Conservation (phyloP, 2,113 vertebrate species). For the Rhynchomys soricoides region DNA sequence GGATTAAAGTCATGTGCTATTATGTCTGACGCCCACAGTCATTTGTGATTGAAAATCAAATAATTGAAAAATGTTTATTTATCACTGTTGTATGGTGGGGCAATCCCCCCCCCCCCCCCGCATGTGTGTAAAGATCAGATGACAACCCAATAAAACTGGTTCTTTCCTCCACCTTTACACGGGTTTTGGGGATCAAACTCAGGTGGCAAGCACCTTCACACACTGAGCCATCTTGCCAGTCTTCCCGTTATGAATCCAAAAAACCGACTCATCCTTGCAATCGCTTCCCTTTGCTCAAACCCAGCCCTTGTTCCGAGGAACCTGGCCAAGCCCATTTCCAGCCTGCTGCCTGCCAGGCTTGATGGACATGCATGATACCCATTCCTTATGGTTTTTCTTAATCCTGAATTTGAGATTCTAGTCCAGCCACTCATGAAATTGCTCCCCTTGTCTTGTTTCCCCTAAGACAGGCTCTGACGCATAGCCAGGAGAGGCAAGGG, state of each 20-base stretch:
- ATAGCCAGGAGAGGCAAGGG: conserved; percentile 13
- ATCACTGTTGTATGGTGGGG: too few species aligned
- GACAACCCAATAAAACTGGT: neutral
- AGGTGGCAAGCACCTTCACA: neutral
- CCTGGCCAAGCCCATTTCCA: neutral
- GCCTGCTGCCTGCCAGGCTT: neutral
- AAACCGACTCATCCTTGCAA: neutral
- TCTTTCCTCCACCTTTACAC: neutral
- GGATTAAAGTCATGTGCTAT: neutral
- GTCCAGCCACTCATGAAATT: conserved; percentile 55
- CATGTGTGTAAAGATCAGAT: neutral
- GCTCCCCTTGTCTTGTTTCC: conserved; percentile 70
- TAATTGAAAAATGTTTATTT: neutral
- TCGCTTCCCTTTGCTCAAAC: neutral
- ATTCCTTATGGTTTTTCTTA: neutral
- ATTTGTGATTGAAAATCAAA: neutral
- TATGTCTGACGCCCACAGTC: neutral
- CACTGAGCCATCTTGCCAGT: neutral
- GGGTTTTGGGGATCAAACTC: neutral
- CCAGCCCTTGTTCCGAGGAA: neutral
- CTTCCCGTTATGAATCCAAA: neutral
- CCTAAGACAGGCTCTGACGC: neutral
- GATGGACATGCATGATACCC: neutral
- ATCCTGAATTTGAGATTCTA: conserved; percentile 47
- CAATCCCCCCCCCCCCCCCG: neutral